Evolutionary conservation across 2,797 vertebrate species (phyloP), one percentile per base, ranked within the genome.

Genomic region (Stomatorhinus walkeri): DNA sequence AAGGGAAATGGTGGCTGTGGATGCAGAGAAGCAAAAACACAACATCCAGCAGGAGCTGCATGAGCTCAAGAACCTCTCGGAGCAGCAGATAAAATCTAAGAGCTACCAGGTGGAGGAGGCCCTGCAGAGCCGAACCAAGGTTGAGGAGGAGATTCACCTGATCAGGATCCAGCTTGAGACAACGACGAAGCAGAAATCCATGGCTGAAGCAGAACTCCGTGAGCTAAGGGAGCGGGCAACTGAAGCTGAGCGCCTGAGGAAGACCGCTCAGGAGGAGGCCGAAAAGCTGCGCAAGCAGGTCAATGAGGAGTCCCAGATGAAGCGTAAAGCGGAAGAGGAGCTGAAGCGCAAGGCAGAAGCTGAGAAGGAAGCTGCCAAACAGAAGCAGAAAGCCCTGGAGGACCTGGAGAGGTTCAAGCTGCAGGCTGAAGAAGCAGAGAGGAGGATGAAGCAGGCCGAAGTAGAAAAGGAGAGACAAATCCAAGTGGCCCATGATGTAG

Each of bases 91-190:
- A 90, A 95, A 96, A 91, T 94, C 97, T 88, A 99, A 98, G 95
- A 95, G 92, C 8, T 96, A 95, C 87, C 95, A 97, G 92, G 96
- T 97, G 0, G 97, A 99, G 68, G 98, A 97, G 79, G 97, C 97
- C 0, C 95, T 98, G 0, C 87, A 95, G 87, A 97, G 95, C 91
- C 97, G 96, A 0, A 95, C 94, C 87, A 97, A 95, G 83, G 97
- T 99, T 0, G 98, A 99, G 92, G 98, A 99, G 90, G 98, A 99
- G 91, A 99, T 99, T 91, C 96, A 94, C 1, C 93, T 97, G 0
- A 96, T 99, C 48, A 95, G 98, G 10, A 54, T 98, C 6, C 98
- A 99, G 94, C 92, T 99, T 49, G 95, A 98, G 90, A 95, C 93
- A 0, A 97, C 97, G 0, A 95, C 95, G 90, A 96, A 93, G 79